Conservation (phyloP, 2,113 vertebrate genomes). For the Menura novaehollandiae region DNA sequence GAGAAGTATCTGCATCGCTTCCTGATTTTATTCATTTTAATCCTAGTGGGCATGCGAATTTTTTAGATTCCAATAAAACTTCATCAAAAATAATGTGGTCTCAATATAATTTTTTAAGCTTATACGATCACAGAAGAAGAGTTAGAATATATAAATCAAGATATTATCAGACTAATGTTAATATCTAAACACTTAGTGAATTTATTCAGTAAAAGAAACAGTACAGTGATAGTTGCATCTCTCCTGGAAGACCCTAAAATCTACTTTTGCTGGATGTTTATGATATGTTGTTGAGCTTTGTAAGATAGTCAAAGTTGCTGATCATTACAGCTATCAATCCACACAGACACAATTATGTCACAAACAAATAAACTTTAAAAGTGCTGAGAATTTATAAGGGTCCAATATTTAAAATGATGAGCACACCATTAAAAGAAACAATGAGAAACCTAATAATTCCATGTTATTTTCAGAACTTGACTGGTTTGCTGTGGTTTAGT, state of each 20-base stretch:
- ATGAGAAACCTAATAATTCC: background rate
- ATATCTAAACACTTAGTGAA: background rate
- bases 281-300: background rate
- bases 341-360: background rate
- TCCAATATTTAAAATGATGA: background rate
- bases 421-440: background rate
- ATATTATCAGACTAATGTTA: background rate
- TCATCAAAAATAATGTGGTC: background rate
- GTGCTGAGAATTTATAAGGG: background rate
- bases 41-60: background rate
- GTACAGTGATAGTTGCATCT: background rate
- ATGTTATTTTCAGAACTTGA: background rate
- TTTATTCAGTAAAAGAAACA: background rate
- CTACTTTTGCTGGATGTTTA: background rate
- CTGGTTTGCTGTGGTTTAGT: background rate
- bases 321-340: background rate
- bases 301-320: background rate
- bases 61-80: background rate
- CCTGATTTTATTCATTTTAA: background rate
- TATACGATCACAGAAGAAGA: background rate
- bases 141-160: background rate
- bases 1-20: background rate
- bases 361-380: background rate
- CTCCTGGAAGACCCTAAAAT: background rate
- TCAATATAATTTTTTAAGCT: background rate